phyloP scores from a whole-genome alignment of 53 echinoderm and acorn worm genomes.

The Holothuria scabra region DNA sequence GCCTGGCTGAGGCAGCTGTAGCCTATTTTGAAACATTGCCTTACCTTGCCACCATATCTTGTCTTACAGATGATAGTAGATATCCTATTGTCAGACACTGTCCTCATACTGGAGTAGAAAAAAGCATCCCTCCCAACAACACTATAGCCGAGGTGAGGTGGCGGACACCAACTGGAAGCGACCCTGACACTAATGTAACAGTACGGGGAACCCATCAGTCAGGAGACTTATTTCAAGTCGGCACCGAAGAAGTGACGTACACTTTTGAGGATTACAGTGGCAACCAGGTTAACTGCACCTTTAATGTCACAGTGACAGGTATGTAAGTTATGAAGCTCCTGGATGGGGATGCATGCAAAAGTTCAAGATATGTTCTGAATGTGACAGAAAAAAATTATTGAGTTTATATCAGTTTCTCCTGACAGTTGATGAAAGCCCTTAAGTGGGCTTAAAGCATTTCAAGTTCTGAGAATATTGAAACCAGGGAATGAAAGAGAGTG shows the following conservation, averaged over 20 bases:
- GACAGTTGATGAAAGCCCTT: too few species aligned
- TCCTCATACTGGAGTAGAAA: not conserved
- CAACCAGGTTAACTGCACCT: conserved; percentile 7
- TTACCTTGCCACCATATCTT: not conserved
- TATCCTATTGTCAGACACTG: conserved; percentile 12
- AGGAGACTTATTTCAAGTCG: conserved; percentile 15
- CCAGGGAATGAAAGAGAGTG: too few species aligned
- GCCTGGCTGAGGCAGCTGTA: too few species aligned
- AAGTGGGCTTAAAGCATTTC: too few species aligned
- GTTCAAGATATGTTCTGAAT: too few species aligned
- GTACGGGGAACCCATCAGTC: not conserved
- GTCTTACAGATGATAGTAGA: conserved; percentile 33
- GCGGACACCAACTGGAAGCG: conserved; percentile 16
- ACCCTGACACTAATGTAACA: conserved; percentile 33
- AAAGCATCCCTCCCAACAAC: conserved; percentile 23
- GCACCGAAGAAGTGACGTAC: conserved; percentile 4
- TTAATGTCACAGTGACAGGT: conserved; percentile 38
- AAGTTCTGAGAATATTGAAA: too few species aligned
- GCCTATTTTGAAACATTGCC: too few species aligned
- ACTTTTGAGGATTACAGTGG: conserved; percentile 37
- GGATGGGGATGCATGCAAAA: too few species aligned
- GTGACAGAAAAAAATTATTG: too few species aligned
- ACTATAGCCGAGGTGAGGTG: conserved; percentile 20
- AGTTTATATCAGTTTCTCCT: too few species aligned
- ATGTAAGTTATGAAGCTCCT: not conserved